Base-by-base conservation (phyloP, 2,113 vertebrate genomes). In the Esox niger region DNA sequence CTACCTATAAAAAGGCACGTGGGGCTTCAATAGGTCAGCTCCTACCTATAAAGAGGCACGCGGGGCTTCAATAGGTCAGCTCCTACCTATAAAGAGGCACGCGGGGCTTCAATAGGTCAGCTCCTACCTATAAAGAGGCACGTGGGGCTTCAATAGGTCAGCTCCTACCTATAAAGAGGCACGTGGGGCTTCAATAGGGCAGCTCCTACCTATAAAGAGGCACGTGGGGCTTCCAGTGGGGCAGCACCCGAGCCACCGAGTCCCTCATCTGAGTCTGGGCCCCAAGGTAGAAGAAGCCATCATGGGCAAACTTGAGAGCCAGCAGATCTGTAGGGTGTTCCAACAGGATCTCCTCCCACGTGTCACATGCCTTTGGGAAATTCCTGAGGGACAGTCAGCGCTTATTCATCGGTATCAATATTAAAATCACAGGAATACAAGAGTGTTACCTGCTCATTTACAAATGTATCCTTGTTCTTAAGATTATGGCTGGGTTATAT, bases 241-340 rank as follows among this genome's bases (percentile, higher is more conserved):
- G 95, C 83, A 95, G 91, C 55, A 98, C 85, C 0, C 93, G 80
- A 20, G 93, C 93, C 55, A 97, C 89, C 0, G 95, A 98, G 74
- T 98, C 95, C 52, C 95, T 89, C 93, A 98, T 93, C 73, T 88
- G 91, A 2, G 26, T 62, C 9, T 92, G 91, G 29, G 88, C 75
- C 26, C 97, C 97, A 73, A 94, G 74, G 85, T 94, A 97, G 83
- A 98, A 99, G 43, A 94, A 97, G 43, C 88, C 47, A 31, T 98
- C 95, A 0, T 99, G 95, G 63, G 93, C 82, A 63, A 98, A 95
- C 76, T 90, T 98, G 33, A 99, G 87, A 13, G 97, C 97, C 74
- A 98, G 61, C 84, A 98, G 54, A 70, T 99, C 97, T 0, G 94
- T 96, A 0, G 96, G 97, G 70, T 99, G 88, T 62, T 88, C 93